Conservation (phyloP, 2,888 invertebrate species). For the Latrodectus hesperus region DNA sequence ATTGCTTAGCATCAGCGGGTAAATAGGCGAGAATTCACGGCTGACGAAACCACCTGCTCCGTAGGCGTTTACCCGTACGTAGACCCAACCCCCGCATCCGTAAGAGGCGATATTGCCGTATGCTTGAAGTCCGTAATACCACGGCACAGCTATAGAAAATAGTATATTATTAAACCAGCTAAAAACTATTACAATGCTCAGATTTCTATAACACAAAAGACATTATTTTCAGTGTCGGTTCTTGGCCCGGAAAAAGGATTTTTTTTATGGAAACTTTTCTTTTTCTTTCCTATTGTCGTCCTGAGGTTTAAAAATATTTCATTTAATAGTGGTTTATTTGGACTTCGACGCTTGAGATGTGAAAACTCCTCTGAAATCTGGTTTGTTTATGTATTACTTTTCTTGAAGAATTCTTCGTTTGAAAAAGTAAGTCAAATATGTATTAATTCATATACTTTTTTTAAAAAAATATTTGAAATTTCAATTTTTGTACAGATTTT, state of each 20-base stretch:
- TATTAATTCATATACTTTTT: too few species aligned
- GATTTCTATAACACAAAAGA: conserved; percentile 1
- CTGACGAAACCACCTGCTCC: conserved; percentile 34
- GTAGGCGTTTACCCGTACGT: conserved; percentile 29
- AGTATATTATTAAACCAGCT: conserved; percentile 40
- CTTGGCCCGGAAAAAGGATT: background rate
- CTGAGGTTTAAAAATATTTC: background rate
- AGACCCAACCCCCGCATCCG: conserved; percentile 18
- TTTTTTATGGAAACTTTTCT: conserved; percentile 14
- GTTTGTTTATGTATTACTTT: background rate
- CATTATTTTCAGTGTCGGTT: conserved; percentile 18
- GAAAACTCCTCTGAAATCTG: background rate
- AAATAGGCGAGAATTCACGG: conserved; percentile 16
- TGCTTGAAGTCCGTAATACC: conserved; percentile 22
- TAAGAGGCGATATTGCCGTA: background rate
- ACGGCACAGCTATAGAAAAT: conserved; percentile 20
- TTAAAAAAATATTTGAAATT: too few species aligned
- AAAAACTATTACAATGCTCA: conserved; percentile 31
- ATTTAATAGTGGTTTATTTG: background rate
- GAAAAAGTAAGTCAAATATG: too few species aligned
- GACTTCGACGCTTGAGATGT: background rate
- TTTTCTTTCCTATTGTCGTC: background rate
- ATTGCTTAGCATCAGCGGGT: conserved; percentile 8
- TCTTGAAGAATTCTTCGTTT: background rate
- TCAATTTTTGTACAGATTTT: too few species aligned